Evolutionary conservation across 2,113 vertebrate genomes (phyloP), one percentile per base, ranked within the genome.

Genomic region (Microtus richardsoni): DNA sequence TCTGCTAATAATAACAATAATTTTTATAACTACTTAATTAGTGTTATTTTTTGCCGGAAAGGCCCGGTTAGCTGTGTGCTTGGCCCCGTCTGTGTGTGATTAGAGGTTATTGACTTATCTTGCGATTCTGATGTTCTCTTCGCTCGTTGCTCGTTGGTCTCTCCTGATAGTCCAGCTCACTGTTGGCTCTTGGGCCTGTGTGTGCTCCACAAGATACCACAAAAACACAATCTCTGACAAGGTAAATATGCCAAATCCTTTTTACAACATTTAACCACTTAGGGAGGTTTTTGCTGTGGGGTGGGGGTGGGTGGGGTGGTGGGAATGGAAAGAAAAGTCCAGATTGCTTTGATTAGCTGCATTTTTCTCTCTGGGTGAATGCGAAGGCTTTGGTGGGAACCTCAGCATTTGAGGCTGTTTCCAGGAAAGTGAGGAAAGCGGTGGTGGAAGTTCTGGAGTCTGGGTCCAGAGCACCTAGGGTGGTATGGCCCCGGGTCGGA

Each of bases 291-390:
- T 95, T 21, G 2, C 62, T 93, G n/a, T 79, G 74, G 91, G 71
- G 54, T 89, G 30, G 84, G 91, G 62, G 88, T 88, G 74, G 80
- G 93, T 77, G 54, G 85, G 92, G 71, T 64, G 80, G 92, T 89
- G 88, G 96, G 80, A 95, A 96, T 97, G 92, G 93, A 96, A 97
- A 97, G 95, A 94, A 88, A 96, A 96, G 58, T 66, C 90, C 97
- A 97, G 96, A 97, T 97, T 97, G 95, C 97, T 97, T 95, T 97
- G 91, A 97, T 97, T 97, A 98, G 88, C 93, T 96, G 86, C 96
- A 96, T 97, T 97, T 97, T 97, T 96, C 93, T 98, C 97, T 94
- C 47, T 94, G 94, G 96, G 95, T 94, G 96, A 94, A 74, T 77
- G 44, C 47, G 89, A 95, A 93, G 88, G 93, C 94, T 95, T 75